A percentile compares a stretch with the other conserved stretches of the same genome.
Evolutionary conservation across 2,888 invertebrate species (phyloP).

Genomic region (Itoplectis maculator): DNA sequence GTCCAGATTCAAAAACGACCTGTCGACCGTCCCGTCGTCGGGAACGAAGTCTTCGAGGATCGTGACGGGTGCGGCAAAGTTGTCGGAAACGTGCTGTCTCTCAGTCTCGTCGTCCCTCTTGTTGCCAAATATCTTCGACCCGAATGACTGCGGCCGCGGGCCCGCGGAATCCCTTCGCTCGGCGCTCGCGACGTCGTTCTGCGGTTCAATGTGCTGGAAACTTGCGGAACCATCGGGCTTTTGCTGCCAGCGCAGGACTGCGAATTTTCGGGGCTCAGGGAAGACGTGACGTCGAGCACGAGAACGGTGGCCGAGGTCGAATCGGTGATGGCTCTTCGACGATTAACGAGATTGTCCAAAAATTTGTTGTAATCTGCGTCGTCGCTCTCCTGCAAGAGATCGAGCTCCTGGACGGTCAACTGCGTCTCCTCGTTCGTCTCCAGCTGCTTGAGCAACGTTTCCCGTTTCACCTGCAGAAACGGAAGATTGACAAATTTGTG

Average conservation of each 20-base stretch:
- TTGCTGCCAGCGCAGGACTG: not conserved
- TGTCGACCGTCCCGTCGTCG: constrained; percentile 90
- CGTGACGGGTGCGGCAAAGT: constrained; percentile 77
- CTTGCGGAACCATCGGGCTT: not conserved
- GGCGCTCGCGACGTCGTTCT: constrained; percentile 58
- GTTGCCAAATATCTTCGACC: constrained; percentile 80
- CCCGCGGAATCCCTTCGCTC: constrained; percentile 74
- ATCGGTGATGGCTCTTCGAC: constrained; percentile 90
- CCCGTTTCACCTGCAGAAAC: constrained; percentile 95
- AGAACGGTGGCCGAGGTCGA: constrained; percentile 86
- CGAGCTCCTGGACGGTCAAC: constrained; percentile 90
- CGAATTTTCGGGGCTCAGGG: constrained; percentile 72
- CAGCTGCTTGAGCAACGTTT: constrained; percentile 92
- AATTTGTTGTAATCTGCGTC: constrained; percentile 92
- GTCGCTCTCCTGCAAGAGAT: constrained; percentile 91
- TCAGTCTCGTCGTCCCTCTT: constrained; percentile 81
- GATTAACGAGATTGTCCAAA: constrained; percentile 90
- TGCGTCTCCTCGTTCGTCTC: constrained; percentile 93
- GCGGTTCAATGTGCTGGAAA: constrained; percentile 54
- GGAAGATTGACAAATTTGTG: constrained; percentile 98
- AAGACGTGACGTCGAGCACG: constrained; percentile 80
- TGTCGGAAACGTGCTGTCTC: constrained; percentile 16
- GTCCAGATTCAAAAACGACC: constrained; percentile 90
- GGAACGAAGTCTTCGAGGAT: constrained; percentile 91
- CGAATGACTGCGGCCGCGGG: constrained; percentile 77